Evolutionary conservation across 2,888 invertebrate species (phyloP).

Genomic region (Plutella xylostella): DNA sequence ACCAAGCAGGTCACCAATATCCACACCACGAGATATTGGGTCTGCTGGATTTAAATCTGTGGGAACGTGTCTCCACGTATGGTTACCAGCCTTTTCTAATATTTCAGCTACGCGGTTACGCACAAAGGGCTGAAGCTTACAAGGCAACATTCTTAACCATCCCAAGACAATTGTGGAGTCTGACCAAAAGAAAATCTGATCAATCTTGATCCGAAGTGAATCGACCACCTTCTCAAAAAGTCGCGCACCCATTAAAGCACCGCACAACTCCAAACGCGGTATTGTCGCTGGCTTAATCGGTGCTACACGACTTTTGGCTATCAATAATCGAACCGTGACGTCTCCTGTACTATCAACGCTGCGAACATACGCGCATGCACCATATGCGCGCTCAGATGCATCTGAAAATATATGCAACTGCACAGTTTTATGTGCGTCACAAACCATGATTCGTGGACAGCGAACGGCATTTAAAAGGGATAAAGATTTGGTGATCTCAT

Average conservation of each 20-base stretch:
- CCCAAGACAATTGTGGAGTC: not conserved
- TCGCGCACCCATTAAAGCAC: not conserved
- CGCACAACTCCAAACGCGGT: not conserved
- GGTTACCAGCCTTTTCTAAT: not conserved
- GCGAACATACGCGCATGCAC: conserved; percentile 10
- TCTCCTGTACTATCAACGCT: not conserved
- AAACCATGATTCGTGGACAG: conserved; percentile 4
- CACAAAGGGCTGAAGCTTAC: not conserved
- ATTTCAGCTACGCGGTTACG: not conserved
- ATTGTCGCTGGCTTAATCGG: not conserved
- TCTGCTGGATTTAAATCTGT: conserved; percentile 1
- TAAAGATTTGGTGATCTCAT: conserved; percentile 1
- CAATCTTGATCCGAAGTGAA: not conserved
- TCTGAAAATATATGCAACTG: conserved; percentile 12
- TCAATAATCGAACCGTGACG: not conserved
- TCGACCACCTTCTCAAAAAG: not conserved
- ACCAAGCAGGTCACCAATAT: not conserved
- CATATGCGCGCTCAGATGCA: conserved; percentile 12
- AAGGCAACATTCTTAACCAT: not conserved
- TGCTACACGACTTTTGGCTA: conserved; percentile 1
- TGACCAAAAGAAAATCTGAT: not conserved
- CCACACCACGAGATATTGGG: not conserved
- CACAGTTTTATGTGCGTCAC: conserved; percentile 1
- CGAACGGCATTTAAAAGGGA: conserved; percentile 1
- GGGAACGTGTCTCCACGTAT: not conserved